Conservation (phyloP, 1,140 invertebrate species). For the Drosophila pandora region DNA sequence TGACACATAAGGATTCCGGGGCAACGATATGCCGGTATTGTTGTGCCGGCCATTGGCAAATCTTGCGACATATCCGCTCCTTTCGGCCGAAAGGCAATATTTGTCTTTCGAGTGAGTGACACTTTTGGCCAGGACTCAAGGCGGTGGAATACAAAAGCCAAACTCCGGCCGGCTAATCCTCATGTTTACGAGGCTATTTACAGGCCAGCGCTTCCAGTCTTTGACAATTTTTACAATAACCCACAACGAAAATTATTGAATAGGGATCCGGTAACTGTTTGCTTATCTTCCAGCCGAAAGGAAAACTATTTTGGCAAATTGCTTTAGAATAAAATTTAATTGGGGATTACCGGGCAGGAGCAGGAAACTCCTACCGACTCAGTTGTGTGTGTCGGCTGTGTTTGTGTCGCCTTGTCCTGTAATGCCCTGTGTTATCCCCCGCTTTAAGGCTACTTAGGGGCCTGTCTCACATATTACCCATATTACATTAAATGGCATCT, state of each 20-base stretch:
- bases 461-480: conserved; percentile 78
- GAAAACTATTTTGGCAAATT: conserved; percentile 79
- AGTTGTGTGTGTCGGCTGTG: conserved; percentile 18
- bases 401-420: conserved; percentile 49
- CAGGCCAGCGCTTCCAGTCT: conserved; percentile 51
- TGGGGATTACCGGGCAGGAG: conserved; percentile 65
- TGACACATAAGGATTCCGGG: conserved; percentile 72
- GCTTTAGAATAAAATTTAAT: conserved; percentile 82
- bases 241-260: conserved; percentile 52
- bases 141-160: conserved; percentile 54
- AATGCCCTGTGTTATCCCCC: conserved; percentile 73
- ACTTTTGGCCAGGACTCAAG: conserved; percentile 65
- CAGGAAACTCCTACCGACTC: conserved; percentile 26
- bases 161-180: conserved; percentile 64
- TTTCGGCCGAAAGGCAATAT: conserved; percentile 67
- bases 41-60: conserved; percentile 48
- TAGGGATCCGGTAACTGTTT: conserved; percentile 56
- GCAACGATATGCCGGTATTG: conserved; percentile 60
- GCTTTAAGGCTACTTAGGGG: conserved; percentile 81
- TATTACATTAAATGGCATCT: conserved; percentile 74
- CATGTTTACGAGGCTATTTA: conserved; percentile 80
- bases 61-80: conserved; percentile 78
- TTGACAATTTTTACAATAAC: conserved; percentile 77
- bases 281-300: conserved; percentile 62
- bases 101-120: conserved; percentile 78